Percentiles rank a stretch among this genome's conserved stretches.
phyloP scores from a whole-genome alignment of 1,140 invertebrate genomes.

The Metaphire vulgaris region DNA sequence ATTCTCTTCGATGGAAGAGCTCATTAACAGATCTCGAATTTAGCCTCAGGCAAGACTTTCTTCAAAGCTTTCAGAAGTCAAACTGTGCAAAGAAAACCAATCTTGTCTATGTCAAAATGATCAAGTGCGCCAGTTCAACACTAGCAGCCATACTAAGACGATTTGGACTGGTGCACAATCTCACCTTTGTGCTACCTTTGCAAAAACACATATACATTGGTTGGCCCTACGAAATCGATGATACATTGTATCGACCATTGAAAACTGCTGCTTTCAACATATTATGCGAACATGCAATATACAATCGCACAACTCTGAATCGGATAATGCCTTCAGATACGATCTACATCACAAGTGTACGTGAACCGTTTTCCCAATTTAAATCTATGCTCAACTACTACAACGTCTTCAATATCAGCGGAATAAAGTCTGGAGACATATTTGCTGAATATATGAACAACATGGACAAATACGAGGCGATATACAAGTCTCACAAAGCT shows the following conservation, averaged over 20 bases:
- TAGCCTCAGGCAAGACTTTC: too few relatives aligned
- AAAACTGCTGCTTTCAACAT: constrained; percentile 18
- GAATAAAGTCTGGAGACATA: neutral
- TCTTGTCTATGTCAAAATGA: constrained; percentile 26
- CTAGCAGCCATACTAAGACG: constrained; percentile 13
- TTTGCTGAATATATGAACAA: constrained; percentile 36
- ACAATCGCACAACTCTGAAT: constrained; percentile 6
- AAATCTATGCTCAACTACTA: constrained; percentile 30
- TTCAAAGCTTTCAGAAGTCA: neutral
- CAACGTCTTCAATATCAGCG: constrained; percentile 15
- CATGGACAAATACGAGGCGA: constrained; percentile 38
- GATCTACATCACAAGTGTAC: constrained; percentile 27
- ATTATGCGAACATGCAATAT: constrained; percentile 24
- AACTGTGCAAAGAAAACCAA: constrained; percentile 15
- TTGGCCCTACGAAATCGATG: constrained; percentile 38
- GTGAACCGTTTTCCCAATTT: constrained; percentile 32
- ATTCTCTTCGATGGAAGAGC: neutral
- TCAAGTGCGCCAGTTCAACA: constrained; percentile 27
- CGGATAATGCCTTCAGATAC: constrained; percentile 28
- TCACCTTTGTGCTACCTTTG: constrained; percentile 21
- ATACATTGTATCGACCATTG: constrained; percentile 25
- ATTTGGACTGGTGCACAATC: constrained; percentile 18
- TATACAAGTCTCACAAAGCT: constrained; percentile 36
- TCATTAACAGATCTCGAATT: neutral
- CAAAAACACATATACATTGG: constrained; percentile 35